Conservation (phyloP, 2,797 vertebrate species). For the Sebastes vulpes region DNA sequence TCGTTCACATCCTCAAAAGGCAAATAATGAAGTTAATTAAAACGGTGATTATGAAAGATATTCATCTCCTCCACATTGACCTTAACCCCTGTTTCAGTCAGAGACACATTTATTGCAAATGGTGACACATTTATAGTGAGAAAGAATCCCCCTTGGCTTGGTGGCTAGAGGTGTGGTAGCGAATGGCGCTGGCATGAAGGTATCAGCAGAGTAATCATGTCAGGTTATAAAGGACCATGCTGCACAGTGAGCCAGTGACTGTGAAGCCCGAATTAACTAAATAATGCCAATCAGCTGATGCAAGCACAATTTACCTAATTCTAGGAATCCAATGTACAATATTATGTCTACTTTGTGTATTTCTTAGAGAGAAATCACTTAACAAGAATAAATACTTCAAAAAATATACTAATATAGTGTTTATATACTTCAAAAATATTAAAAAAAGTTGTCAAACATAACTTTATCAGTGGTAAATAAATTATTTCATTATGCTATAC, state of each 20-base stretch:
- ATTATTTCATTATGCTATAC: background rate
- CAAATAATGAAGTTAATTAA: background rate
- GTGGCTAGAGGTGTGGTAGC: no score
- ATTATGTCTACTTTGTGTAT: background rate
- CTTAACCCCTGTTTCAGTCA: background rate
- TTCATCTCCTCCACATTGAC: background rate
- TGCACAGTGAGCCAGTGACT: background rate
- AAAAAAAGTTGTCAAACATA: background rate
- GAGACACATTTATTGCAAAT: background rate
- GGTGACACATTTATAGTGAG: background rate
- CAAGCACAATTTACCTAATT: background rate
- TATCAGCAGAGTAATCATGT: background rate
- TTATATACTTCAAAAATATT: background rate
- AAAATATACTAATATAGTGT: no score
- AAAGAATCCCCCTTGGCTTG: background rate
- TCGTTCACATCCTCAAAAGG: background rate
- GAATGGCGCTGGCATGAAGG: background rate
- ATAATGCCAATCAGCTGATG: no score
- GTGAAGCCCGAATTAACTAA: background rate
- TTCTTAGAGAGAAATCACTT: background rate
- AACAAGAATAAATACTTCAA: no score
- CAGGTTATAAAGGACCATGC: background rate
- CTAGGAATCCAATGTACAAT: background rate
- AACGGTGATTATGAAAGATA: background rate
- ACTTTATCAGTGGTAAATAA: background rate